Percentiles rank a stretch among this genome's conserved stretches.
Conservation (phyloP, 2,888 invertebrate genomes). For the Exocentrus adspersus region DNA sequence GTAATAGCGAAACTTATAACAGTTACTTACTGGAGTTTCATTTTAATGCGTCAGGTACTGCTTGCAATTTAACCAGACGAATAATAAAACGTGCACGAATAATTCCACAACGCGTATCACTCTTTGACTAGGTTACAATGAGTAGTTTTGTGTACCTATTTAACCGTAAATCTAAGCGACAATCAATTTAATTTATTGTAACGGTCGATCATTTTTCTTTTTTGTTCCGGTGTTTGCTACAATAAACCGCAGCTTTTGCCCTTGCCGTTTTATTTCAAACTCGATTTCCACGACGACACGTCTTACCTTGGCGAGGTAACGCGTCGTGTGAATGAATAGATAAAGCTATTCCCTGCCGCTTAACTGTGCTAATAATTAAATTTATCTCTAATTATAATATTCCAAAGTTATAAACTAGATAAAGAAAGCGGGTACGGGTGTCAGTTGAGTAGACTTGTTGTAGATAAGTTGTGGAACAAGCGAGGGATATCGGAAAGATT, state of each 20-base stretch:
- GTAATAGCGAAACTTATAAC: too few relatives aligned
- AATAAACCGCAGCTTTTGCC: background rate
- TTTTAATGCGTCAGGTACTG: background rate
- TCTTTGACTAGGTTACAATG: background rate
- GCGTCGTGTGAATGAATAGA: background rate
- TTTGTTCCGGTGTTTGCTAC: background rate
- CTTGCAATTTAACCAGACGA: background rate
- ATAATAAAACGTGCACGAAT: background rate
- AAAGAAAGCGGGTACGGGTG: background rate
- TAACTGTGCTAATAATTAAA: background rate
- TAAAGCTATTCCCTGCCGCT: background rate
- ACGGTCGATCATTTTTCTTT: background rate
- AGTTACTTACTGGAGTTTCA: conserved; percentile 16
- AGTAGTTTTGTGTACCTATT: conserved; percentile 5
- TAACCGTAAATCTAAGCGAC: background rate
- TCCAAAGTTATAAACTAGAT: background rate
- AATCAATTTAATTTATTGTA: conserved; percentile 3
- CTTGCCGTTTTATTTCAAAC: background rate
- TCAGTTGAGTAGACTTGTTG: background rate
- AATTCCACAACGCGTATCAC: background rate
- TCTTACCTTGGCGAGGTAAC: background rate
- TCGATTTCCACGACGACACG: background rate
- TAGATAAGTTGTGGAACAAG: background rate
- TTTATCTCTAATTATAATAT: background rate
- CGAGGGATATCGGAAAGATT: too few relatives aligned